Conservation (phyloP, 2,113 vertebrate genomes). For the Aplodontia rufa region DNA sequence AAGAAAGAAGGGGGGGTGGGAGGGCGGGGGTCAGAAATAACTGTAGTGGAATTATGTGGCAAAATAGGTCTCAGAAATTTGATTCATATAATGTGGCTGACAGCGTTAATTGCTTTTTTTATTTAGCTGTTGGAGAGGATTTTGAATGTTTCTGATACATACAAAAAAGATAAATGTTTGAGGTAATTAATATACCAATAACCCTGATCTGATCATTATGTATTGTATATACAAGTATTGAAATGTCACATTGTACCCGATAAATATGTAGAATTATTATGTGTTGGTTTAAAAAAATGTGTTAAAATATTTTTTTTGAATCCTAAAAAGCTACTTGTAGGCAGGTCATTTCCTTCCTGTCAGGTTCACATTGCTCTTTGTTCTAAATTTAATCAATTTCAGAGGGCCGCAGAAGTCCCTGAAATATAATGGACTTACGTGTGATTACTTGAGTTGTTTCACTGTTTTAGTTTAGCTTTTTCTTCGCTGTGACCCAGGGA, state of each 20-base stretch:
- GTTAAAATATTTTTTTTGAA: not conserved
- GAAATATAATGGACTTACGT: not conserved
- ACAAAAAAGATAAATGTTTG: too few relatives aligned
- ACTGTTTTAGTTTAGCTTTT: too few relatives aligned
- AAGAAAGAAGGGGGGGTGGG: too few relatives aligned
- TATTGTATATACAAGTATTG: not conserved
- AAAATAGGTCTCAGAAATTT: too few relatives aligned
- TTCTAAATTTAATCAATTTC: slow-evolving; percentile 35
- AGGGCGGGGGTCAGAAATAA: too few relatives aligned
- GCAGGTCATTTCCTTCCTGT: not conserved
- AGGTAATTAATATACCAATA: too few relatives aligned
- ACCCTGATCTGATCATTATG: not conserved
- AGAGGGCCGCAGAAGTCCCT: not conserved
- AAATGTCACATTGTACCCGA: not conserved
- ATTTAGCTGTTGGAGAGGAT: too few relatives aligned
- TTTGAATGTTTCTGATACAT: too few relatives aligned
- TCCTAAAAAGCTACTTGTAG: not conserved
- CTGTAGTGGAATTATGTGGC: too few relatives aligned
- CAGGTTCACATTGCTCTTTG: not conserved
- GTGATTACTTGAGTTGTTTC: not conserved
- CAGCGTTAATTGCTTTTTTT: too few relatives aligned
- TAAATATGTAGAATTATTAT: not conserved
- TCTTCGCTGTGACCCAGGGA: too few relatives aligned
- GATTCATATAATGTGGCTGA: too few relatives aligned
- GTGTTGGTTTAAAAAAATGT: not conserved